Conservation (phyloP, 2,113 vertebrate species). For the Galbula dea region DNA sequence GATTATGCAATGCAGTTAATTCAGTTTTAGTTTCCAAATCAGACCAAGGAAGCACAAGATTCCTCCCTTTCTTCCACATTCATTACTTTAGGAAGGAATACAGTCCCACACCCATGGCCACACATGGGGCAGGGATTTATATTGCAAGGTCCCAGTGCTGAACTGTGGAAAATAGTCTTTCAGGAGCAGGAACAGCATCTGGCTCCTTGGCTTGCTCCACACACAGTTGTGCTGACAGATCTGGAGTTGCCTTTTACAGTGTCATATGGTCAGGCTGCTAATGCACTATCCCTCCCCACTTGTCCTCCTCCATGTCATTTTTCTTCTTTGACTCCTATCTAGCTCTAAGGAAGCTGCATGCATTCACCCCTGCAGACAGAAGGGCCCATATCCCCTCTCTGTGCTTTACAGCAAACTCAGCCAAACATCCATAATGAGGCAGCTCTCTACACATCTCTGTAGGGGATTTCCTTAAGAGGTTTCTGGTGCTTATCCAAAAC, state of each 20-base stretch:
- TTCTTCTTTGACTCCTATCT: neutral
- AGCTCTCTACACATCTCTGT: neutral
- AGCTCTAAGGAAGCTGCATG: constrained; percentile 2
- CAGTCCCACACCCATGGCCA: neutral
- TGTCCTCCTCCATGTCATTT: constrained; percentile 38
- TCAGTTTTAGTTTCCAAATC: neutral
- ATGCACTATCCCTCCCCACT: constrained; percentile 11
- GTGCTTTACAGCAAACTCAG: neutral
- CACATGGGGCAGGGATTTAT: constrained; percentile 37
- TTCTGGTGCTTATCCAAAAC: neutral
- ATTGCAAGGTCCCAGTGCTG: neutral
- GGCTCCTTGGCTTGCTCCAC: constrained; percentile 44
- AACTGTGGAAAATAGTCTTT: constrained; percentile 21
- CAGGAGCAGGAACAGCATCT: constrained; percentile 37
- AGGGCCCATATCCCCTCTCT: neutral
- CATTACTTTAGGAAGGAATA: constrained; percentile 23
- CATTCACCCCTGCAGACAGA: neutral
- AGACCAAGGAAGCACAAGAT: neutral
- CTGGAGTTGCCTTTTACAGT: constrained; percentile 47
- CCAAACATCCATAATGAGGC: neutral
- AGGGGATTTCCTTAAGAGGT: neutral
- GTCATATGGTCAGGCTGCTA: constrained; percentile 32
- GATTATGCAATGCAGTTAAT: neutral
- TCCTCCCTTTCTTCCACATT: neutral
- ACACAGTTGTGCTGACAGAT: constrained; percentile 38